Evolutionary conservation across 2,113 vertebrate genomes (phyloP).

Genomic region (Leiothrix lutea): DNA sequence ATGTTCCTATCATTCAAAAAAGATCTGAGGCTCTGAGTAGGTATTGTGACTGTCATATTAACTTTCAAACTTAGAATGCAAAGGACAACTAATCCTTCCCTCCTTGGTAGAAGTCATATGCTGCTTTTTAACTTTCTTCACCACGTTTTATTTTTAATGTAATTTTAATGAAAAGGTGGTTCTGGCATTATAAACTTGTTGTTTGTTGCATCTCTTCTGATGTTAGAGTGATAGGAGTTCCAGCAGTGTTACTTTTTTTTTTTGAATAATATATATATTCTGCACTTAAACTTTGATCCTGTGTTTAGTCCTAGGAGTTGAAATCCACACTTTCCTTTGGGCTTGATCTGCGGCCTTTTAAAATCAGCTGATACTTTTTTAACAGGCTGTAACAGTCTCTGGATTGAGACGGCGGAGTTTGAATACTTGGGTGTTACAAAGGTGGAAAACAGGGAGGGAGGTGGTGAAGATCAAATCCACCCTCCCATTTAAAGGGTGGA

Average conservation of each 20-base stretch:
- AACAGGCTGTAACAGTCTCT: not conserved
- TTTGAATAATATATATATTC: not conserved
- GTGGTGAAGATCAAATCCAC: conserved; percentile 22
- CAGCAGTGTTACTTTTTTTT: not conserved
- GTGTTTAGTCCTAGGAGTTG: not conserved
- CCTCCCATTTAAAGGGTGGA: conserved; percentile 12
- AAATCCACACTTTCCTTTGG: not conserved
- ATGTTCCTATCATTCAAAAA: not conserved
- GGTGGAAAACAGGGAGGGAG: not conserved
- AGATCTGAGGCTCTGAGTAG: not conserved
- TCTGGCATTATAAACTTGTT: not conserved
- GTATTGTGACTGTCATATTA: not conserved
- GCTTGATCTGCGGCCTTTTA: conserved; percentile 9
- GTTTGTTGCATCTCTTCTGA: not conserved
- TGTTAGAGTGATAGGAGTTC: not conserved
- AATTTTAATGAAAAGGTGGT: conserved; percentile 36
- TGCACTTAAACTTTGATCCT: conserved; percentile 5
- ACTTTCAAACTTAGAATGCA: not conserved
- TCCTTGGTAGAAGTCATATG: not conserved
- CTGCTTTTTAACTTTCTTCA: conserved; percentile 13
- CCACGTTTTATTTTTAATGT: not conserved
- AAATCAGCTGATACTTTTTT: not conserved
- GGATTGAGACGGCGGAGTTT: not conserved
- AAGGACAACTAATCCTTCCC: conserved; percentile 27
- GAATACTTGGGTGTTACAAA: not conserved